A percentile compares a stretch with the other conserved stretches of the same genome.
These are phyloP conservation scores for Pseudanteris insignis DNA, from an alignment of 2,888 invertebrate species.

Conservation along the genomic window DNA sequence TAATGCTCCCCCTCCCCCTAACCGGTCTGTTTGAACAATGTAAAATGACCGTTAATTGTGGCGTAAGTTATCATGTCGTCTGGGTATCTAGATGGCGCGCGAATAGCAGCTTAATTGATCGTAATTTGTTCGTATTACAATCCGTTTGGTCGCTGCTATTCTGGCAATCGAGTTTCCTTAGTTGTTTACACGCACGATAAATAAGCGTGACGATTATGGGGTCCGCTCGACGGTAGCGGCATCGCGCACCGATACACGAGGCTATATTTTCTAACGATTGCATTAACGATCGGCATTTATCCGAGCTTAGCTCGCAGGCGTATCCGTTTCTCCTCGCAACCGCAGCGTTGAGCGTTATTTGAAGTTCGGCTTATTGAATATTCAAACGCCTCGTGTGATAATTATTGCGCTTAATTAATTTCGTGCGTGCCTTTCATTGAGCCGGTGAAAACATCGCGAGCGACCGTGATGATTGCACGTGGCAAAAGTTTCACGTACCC, in stretches of 20 bases:
- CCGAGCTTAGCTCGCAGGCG: conserved; percentile 3
- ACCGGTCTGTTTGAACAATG: too few relatives aligned
- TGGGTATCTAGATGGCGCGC: background rate
- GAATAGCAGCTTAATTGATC: conserved; percentile 4
- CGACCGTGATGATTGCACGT: background rate
- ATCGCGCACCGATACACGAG: too few relatives aligned
- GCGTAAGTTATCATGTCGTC: conserved; percentile 2
- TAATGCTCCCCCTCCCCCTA: background rate
- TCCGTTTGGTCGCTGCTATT: conserved; percentile 9
- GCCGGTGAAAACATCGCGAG: conserved; percentile 1
- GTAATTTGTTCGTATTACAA: conserved; percentile 5
- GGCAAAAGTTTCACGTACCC: too few relatives aligned
- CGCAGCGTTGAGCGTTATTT: conserved; percentile 7
- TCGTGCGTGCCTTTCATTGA: background rate
- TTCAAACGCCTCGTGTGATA: background rate
- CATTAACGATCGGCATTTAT: conserved; percentile 19
- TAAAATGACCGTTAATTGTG: conserved; percentile 5
- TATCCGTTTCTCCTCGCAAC: conserved; percentile 16
- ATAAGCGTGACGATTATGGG: conserved; percentile 5
- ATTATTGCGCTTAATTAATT: conserved; percentile 16
- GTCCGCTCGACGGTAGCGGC: too few relatives aligned
- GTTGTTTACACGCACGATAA: conserved; percentile 7
- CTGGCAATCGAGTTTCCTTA: conserved; percentile 14
- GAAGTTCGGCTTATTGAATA: conserved; percentile 8
- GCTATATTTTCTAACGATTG: conserved; percentile 11